Conservation (phyloP, 2,797 vertebrate genomes). For the Linurgus olivaceus region DNA sequence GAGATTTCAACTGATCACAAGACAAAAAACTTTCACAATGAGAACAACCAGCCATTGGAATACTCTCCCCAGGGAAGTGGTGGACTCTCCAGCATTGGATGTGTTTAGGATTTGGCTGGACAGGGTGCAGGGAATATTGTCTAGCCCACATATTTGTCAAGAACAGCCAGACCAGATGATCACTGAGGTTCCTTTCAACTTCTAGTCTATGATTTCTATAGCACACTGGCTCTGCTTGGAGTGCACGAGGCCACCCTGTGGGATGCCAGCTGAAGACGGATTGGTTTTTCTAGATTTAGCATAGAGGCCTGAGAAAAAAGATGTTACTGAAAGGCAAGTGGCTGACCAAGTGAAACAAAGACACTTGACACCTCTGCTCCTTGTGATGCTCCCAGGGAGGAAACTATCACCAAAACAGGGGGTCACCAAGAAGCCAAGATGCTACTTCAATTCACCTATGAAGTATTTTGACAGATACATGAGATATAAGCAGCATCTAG, state of each 20-base stretch:
- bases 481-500: not conserved
- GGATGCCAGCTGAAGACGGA: not conserved
- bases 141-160: not conserved
- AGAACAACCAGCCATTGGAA: not conserved
- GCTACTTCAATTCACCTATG: not conserved
- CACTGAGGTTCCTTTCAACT: not conserved
- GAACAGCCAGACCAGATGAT: not conserved
- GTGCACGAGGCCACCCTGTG: not conserved
- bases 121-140: not conserved
- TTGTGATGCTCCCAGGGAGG: not conserved
- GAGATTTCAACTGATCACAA: not conserved
- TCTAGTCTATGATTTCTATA: not conserved
- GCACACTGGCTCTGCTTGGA: not conserved
- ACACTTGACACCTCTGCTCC: not conserved
- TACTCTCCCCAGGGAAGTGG: not conserved
- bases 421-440: not conserved
- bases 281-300: not conserved
- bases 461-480: not conserved
- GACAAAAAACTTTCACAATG: not conserved
- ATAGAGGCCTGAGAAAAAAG: not conserved
- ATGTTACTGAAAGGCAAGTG: not conserved
- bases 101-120: not conserved
- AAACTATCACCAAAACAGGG: not conserved
- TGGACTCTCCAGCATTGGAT: fast-evolving
- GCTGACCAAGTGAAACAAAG: not conserved